phyloP scores from a whole-genome alignment of 1,140 invertebrate species.

The Bombus waltoni region DNA sequence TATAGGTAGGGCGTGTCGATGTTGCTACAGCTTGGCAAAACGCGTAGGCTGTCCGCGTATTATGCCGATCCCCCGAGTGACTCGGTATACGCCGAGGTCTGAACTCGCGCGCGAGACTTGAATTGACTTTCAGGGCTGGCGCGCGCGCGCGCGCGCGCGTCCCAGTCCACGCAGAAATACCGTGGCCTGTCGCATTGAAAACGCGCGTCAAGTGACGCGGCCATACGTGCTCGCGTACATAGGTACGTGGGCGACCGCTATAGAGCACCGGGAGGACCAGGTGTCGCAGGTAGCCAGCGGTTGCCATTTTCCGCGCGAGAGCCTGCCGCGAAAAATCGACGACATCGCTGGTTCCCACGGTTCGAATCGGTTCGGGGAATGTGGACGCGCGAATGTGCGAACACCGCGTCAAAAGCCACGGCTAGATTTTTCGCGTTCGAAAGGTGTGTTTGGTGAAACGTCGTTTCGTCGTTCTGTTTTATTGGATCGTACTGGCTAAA shows the following conservation, averaged over 20 bases:
- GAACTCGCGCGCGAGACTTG: slow-evolving; percentile 38
- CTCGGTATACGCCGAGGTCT: slow-evolving; percentile 16
- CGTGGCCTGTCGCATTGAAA: slow-evolving; percentile 62
- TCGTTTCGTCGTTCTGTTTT: neutral
- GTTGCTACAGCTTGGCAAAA: slow-evolving; percentile 64
- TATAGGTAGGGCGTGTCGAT: slow-evolving; percentile 70
- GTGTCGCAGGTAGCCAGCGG: slow-evolving; percentile 62
- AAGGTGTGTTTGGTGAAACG: neutral
- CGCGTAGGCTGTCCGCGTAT: slow-evolving; percentile 72
- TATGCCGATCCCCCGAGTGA: slow-evolving; percentile 68
- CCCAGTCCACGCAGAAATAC: slow-evolving; percentile 67
- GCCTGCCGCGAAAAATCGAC: slow-evolving; percentile 31
- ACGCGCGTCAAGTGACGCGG: slow-evolving; percentile 66
- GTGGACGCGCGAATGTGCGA: neutral
- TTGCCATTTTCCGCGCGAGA: slow-evolving; percentile 39
- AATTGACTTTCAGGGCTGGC: slow-evolving; percentile 60
- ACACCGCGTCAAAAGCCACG: neutral
- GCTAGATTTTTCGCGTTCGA: too few relatives aligned
- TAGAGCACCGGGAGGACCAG: slow-evolving; percentile 60
- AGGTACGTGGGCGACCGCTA: slow-evolving; percentile 47
- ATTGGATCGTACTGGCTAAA: neutral
- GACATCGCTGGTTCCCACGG: slow-evolving; percentile 28
- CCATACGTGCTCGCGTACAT: slow-evolving; percentile 32
- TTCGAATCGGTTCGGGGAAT: neutral
- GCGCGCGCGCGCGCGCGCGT: slow-evolving; percentile 4